Percentiles rank a stretch among this genome's conserved stretches.
Evolutionary conservation across 2,113 vertebrate genomes (phyloP).

Genomic region (Podilymbus podiceps): DNA sequence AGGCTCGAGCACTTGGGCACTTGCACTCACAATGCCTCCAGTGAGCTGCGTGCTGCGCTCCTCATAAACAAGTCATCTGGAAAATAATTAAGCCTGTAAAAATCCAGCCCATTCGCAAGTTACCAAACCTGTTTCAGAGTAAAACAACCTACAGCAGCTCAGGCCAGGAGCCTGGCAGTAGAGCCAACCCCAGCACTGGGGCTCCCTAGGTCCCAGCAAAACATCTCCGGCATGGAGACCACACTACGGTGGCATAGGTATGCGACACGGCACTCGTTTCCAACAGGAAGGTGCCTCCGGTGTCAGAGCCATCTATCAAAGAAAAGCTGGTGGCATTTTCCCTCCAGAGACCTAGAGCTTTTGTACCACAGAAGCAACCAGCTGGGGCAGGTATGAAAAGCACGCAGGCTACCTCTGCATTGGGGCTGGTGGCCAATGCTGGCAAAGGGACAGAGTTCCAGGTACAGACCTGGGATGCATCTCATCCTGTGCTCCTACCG

Average conservation of each 20-base stretch:
- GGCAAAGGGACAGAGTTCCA: background rate
- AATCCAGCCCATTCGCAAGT: slow-evolving; percentile 39
- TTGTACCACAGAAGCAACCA: background rate
- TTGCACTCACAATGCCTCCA: background rate
- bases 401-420: background rate
- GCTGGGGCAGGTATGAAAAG: background rate
- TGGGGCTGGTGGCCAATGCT: background rate
- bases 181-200: background rate
- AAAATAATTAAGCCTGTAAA: slow-evolving; percentile 58
- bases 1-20: background rate
- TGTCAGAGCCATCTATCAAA: background rate
- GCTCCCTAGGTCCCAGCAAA: background rate
- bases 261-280: accelerated
- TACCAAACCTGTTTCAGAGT: slow-evolving; percentile 58
- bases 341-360: background rate
- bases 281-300: background rate
- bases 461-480: background rate
- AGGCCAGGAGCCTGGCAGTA: background rate
- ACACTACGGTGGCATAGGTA: background rate
- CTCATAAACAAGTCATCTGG: slow-evolving; percentile 64
- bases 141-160: slow-evolving; percentile 1
- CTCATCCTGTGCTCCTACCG: background rate
- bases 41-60: background rate
- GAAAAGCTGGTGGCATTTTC: background rate
- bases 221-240: background rate